Evolutionary conservation across 2,113 vertebrate genomes (phyloP), one percentile per base, ranked within the genome.

Genomic region (Oreochromis aureus): DNA sequence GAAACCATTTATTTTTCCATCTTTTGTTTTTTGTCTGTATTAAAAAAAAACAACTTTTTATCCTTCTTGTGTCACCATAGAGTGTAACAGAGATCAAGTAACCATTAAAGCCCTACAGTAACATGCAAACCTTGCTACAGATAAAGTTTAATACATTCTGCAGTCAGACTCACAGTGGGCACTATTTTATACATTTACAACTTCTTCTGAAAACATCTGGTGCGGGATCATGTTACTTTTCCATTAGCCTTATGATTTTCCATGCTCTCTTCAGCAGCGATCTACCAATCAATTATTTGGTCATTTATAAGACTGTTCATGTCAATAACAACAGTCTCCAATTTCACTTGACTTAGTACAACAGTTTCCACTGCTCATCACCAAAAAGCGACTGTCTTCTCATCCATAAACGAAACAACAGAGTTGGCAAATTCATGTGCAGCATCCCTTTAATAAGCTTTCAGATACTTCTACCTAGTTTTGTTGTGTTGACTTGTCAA

Each of bases 161-260:
- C 59, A 87, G 85, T 59, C 30, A 80, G n/a, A 86, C 2, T 1
- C 39, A 27, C 79, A 86, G 41, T 59, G n/a, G 53, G 82, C 39
- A 83, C 83, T 69, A 78, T 48, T 81, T 89, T 13, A 78, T 53
- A 73, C 87, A 61, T 91, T 86, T 92, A 89, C 80, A 91, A 84
- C 82, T 79, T 86, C 44, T 55, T 86, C 48, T 58, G 81, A 69
- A 83, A 91, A 90, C 87, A 92, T 91, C 82, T 92, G 91, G 32
- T 46, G 76, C 6, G 48, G 69, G 78, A 82, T 85, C 30, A 15
- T 7, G 59, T 86, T 69, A 63, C 58, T 87, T 93, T 93, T 91
- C 88, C 83, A 85, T 86, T 85, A 80, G 81, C 59, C 56, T 80
- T 87, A 10, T 16, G 73, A 7, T 83, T 89, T 86, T 88, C 83